Percentiles rank a stretch among this genome's conserved stretches.
phyloP scores from a whole-genome alignment of 37 sponge, comb jelly and placozoan species.

The Tethya wilhelma region DNA sequence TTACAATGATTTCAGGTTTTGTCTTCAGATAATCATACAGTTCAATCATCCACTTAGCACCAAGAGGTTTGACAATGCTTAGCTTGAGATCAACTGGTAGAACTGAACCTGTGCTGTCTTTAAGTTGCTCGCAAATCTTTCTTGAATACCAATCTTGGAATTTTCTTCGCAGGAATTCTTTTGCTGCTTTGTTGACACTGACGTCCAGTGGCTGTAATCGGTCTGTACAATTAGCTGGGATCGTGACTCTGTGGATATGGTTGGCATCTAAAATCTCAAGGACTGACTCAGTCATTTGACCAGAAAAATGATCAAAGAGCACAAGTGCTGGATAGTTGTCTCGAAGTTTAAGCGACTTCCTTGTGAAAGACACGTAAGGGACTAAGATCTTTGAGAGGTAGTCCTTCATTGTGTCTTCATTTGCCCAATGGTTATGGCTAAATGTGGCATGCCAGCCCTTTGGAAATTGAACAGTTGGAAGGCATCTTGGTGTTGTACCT shows the following conservation, averaged over 20 bases:
- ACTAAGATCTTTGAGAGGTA: slow-evolving; percentile 40
- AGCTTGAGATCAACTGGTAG: slow-evolving; percentile 11
- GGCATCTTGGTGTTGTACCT: slow-evolving; percentile 55
- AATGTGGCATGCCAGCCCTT: slow-evolving; percentile 58
- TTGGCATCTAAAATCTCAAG: not conserved
- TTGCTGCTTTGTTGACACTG: slow-evolving; percentile 58
- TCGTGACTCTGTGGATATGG: slow-evolving; percentile 13
- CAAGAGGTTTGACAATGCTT: slow-evolving; percentile 49
- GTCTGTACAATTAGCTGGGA: slow-evolving; percentile 69
- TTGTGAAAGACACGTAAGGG: slow-evolving; percentile 42
- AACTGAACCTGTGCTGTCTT: not conserved
- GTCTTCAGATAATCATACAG: slow-evolving; percentile 49
- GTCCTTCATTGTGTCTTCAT: slow-evolving; percentile 53
- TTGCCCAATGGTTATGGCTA: slow-evolving; percentile 61
- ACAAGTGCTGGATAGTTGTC: slow-evolving; percentile 45
- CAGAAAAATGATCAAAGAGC: slow-evolving; percentile 59
- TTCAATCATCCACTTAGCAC: slow-evolving; percentile 58
- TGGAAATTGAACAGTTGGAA: slow-evolving; percentile 44
- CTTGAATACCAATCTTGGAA: slow-evolving; percentile 58
- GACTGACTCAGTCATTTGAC: slow-evolving; percentile 30
- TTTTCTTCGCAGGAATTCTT: slow-evolving; percentile 39
- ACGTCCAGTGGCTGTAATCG: slow-evolving; percentile 50
- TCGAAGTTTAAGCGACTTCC: slow-evolving; percentile 28
- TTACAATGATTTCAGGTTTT: slow-evolving; percentile 36
- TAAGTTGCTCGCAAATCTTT: slow-evolving; percentile 32